phyloP scores from a whole-genome alignment of 2,113 vertebrate genomes.

The Felis chaus region DNA sequence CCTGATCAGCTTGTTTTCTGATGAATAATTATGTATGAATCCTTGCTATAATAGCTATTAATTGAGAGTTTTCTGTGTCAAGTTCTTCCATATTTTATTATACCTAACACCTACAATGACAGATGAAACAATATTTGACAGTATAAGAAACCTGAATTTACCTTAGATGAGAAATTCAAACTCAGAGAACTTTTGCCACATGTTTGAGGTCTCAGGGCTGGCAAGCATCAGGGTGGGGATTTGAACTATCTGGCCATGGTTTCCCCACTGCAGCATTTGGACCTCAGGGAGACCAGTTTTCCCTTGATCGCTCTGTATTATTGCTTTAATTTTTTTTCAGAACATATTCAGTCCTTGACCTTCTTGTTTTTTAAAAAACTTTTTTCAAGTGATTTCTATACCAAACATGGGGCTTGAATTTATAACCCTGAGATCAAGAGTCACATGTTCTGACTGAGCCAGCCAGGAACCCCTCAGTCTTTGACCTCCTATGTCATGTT shows the following conservation, averaged over 20 bases:
- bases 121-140: neutral
- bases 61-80: neutral
- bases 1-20: neutral
- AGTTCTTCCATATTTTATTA: neutral
- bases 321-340: neutral
- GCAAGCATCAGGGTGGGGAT: neutral
- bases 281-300: neutral
- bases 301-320: neutral
- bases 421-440: too few relatives aligned
- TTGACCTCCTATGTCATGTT: neutral
- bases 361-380: too few relatives aligned
- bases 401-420: too few relatives aligned
- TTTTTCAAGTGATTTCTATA: too few relatives aligned
- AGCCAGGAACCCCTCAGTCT: neutral
- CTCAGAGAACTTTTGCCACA: neutral
- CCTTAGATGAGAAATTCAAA: neutral
- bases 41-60: neutral
- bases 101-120: neutral
- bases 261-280: neutral
- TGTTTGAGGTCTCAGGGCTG: neutral
- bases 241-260: neutral
- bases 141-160: neutral
- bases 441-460: too few relatives aligned
- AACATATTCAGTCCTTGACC: too few relatives aligned
- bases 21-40: neutral